Base-by-base conservation (phyloP, 2,797 vertebrate species). In the Coranthus polyacanthus region DNA sequence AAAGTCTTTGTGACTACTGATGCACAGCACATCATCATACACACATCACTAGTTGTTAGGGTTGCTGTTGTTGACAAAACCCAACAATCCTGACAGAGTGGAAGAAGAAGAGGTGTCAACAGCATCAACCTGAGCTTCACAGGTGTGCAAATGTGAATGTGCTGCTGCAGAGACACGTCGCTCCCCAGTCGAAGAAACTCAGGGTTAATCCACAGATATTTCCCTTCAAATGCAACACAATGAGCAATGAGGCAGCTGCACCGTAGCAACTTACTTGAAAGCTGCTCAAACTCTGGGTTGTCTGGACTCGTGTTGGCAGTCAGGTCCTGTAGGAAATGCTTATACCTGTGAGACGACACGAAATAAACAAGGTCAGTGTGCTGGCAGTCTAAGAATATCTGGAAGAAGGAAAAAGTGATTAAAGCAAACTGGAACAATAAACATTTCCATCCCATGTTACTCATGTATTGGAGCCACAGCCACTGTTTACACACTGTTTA, bases 221-320 rank as follows among this genome's bases (percentile, higher is more conserved):
- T 73, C 58, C 67, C 45, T 60, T 66, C 46, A 78, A 53, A 75
- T 63, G 66, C 22, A 39, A 15, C 2, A 32, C 46, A 50, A 20
- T 43, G 37, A 72, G 68, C 54, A 61, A 26, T 15, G 50, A 61
- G 43, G 50, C 42, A 32, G 72, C 60, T 46, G 61, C 13, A 26
- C 26, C 1, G 72, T 62, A 1, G 34, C 49, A 38, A 78, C 95
- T 84, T 93, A 98, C 97, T 92, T 91, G 93, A 92, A 72, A 98
- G 94, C 83, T 94, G 92, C 8, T 92, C 89, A 83, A 95, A 91
- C 64, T 97, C 96, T 15, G 91, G 85, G 72, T 85, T 84, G 65
- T 92, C 93, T 54, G 93, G 95, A 75, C 67, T 87, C 7, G 95
- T 97, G 86, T 97, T 97, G 79, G 96, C 95, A 47, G 94, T 79